phyloP scores from a whole-genome alignment of 2,888 invertebrate species.

The Operophtera brumata region DNA sequence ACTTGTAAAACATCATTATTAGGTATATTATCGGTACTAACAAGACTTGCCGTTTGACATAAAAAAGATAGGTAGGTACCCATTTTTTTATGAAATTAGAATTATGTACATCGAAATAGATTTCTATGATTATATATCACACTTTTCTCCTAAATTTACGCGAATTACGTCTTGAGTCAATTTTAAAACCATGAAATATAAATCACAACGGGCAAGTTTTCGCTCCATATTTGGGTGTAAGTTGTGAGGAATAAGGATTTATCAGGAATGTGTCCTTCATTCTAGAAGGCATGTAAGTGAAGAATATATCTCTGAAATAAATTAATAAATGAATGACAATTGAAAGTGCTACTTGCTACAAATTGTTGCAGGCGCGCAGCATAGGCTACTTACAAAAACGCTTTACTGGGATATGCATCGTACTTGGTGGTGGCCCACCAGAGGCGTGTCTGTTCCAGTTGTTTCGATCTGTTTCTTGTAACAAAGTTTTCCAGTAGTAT shows the following conservation, averaged over 20 bases:
- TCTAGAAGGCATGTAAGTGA: constrained; percentile 70
- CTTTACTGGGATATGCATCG: constrained; percentile 61
- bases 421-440: constrained; percentile 72
- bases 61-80: no score
- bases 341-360: neutral
- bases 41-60: no score
- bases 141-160: no score
- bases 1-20: no score
- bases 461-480: constrained; percentile 57
- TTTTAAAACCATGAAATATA: neutral
- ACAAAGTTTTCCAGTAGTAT: constrained; percentile 58
- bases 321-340: neutral
- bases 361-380: neutral
- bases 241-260: constrained; percentile 59
- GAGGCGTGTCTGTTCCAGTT: constrained; percentile 61
- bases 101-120: no score
- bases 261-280: constrained; percentile 62
- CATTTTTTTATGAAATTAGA: no score
- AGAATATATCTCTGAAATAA: constrained; percentile 65
- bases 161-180: no score
- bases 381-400: constrained; percentile 63
- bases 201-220: constrained; percentile 61
- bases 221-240: constrained; percentile 54
- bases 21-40: no score
- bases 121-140: no score